Evolutionary conservation across 2,888 invertebrate genomes (phyloP), one percentile per base, ranked within the genome.

Genomic region (Leptinotarsa haldemani): DNA sequence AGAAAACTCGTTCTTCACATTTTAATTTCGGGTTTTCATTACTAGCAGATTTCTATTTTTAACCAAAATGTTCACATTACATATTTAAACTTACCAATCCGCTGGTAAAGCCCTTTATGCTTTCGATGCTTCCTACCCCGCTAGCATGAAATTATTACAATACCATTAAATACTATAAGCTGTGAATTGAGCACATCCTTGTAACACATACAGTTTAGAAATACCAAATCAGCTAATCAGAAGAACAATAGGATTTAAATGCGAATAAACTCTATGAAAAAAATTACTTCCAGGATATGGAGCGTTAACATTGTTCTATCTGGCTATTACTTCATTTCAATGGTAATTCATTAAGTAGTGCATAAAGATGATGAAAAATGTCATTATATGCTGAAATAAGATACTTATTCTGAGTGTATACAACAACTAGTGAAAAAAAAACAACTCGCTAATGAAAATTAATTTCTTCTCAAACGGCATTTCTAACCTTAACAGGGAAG

Each of bases 61-160:
- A 46, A 48, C 25, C 56, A 65, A 48, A 61, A 40, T 30, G 50
- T 64, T 20, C 4, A n/a, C 53, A n/a, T 53, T 22, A n/a, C 40
- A 25, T 48, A 7, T 40, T 46, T 20, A 46, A 52, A 88, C 93
- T 93, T 93, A 93, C 93, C 93, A 90, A 93, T 92, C 89, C 93
- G 91, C 88, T 93, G 93, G 90, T 93, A 93, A 86, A 92, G 90
- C 88, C 92, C 92, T 89, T 92, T 91, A 89, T 92, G 90, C 88
- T 92, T 93, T 89, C 92, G 90, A 86, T 90, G 90, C 89, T 92
- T 92, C 90, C 90, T 92, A 90, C 91, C 91, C 88, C 90, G 91
- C 91, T 91, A 90, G 90, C 90, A 90, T 90, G 90, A 89, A 90
- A 90, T 86, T 88, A 84, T 68, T 48, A 67, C 58, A 74, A 69